Percentiles rank a stretch among this genome's conserved stretches.
Evolutionary conservation across 2,888 invertebrate genomes (phyloP).

Genomic region (Deilephila elpenor): DNA sequence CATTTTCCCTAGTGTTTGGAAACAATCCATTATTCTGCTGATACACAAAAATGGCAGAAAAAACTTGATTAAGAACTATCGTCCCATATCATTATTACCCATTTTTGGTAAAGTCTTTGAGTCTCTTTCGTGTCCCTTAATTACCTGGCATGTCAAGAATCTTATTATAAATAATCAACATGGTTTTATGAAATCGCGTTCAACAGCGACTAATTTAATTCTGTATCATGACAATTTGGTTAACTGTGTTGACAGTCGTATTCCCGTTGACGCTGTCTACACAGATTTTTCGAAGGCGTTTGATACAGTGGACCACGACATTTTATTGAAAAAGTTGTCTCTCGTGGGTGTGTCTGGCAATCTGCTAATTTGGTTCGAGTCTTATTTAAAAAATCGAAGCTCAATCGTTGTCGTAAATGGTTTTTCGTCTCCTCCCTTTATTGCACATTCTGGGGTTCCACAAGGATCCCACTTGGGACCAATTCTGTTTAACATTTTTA

Average conservation of each 20-base stretch:
- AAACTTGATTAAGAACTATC: not conserved
- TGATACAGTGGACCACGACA: slow-evolving; percentile 19
- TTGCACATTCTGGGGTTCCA: not conserved
- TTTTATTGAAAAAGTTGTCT: too few species aligned
- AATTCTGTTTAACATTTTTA: too few species aligned
- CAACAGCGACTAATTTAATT: slow-evolving; percentile 37
- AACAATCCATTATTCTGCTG: slow-evolving; percentile 34
- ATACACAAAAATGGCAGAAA: slow-evolving; percentile 33
- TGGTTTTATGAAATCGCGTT: slow-evolving; percentile 38
- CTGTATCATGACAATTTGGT: slow-evolving; percentile 30
- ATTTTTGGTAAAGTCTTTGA: slow-evolving; percentile 37
- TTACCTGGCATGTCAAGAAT: slow-evolving; percentile 32
- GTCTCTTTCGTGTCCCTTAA: slow-evolving; percentile 33
- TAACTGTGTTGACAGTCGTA: slow-evolving; percentile 32
- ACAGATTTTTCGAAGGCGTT: slow-evolving; percentile 33
- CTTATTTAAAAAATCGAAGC: slow-evolving; percentile 21
- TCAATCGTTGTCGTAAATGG: slow-evolving; percentile 30
- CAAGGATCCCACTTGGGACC: too few species aligned
- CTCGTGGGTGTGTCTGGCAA: not conserved
- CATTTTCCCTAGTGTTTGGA: slow-evolving; percentile 39
- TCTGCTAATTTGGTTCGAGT: slow-evolving; percentile 30
- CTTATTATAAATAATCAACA: slow-evolving; percentile 34
- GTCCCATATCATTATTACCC: slow-evolving; percentile 34
- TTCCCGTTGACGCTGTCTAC: slow-evolving; percentile 33
- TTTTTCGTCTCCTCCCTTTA: slow-evolving; percentile 7